Evolutionary conservation across 1,140 invertebrate species (phyloP).

Genomic region (Prorops nasuta): DNA sequence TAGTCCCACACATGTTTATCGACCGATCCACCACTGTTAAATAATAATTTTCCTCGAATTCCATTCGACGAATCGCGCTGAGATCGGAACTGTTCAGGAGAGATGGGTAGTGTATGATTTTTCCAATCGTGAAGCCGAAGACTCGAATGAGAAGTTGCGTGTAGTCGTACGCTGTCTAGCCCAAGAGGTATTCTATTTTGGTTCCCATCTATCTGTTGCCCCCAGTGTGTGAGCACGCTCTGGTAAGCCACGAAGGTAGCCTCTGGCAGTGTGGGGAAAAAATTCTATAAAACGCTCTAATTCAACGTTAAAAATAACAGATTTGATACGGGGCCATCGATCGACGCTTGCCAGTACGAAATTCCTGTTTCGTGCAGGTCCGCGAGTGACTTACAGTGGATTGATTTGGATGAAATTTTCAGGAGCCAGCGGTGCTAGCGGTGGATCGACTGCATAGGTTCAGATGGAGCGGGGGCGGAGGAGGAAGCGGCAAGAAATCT

Average conservation of each 20-base stretch:
- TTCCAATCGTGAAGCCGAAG: slow-evolving; percentile 1
- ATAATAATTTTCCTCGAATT: not conserved
- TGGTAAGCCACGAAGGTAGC: not conserved
- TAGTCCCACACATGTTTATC: not conserved
- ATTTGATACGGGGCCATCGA: not conserved
- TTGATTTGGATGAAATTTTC: not conserved
- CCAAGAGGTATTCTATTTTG: slow-evolving; percentile 26
- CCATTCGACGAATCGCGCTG: not conserved
- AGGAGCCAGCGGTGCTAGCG: slow-evolving; percentile 54
- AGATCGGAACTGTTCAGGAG: not conserved
- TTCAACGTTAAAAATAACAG: not conserved
- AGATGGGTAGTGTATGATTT: not conserved
- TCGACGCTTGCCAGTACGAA: not conserved
- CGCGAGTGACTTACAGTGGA: not conserved
- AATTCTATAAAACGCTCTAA: no score
- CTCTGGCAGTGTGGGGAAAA: not conserved
- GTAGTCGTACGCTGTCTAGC: slow-evolving; percentile 25
- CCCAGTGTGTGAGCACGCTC: slow-evolving; percentile 5
- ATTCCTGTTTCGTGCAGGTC: not conserved
- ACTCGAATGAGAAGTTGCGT: slow-evolving; percentile 14
- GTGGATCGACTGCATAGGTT: slow-evolving; percentile 77
- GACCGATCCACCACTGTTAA: not conserved
- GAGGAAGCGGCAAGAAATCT: slow-evolving; percentile 47
- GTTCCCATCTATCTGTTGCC: slow-evolving; percentile 25
- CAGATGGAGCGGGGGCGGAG: slow-evolving; percentile 68